Percentiles rank a stretch among this genome's conserved stretches.
Evolutionary conservation across 2,888 invertebrate species (phyloP).

Genomic region (Dioctria rufipes): DNA sequence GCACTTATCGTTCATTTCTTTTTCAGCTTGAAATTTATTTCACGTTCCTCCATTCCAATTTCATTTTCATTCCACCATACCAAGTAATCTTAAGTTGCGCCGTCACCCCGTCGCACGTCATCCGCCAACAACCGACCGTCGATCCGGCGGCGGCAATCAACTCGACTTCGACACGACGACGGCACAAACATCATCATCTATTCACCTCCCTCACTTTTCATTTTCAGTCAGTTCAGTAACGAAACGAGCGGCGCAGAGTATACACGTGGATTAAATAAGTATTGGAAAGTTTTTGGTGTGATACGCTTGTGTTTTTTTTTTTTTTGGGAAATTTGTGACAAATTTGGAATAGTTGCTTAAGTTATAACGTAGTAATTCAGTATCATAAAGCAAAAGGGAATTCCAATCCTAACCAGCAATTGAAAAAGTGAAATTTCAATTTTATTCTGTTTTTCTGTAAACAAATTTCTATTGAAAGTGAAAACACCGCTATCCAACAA

Average conservation of each 20-base stretch:
- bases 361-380: too few species aligned
- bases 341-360: not conserved
- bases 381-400: not conserved
- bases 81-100: too few species aligned
- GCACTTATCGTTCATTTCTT: too few species aligned
- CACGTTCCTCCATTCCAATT: too few species aligned
- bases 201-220: too few species aligned
- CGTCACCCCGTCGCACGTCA: too few species aligned
- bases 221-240: conserved; percentile 46
- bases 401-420: not conserved
- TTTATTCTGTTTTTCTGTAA: conserved; percentile 16
- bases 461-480: conserved; percentile 23
- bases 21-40: too few species aligned
- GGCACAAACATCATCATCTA: too few species aligned
- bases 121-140: too few species aligned
- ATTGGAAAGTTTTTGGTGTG: not conserved
- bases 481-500: conserved; percentile 1
- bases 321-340: conserved; percentile 13
- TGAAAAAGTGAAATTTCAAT: conserved; percentile 21
- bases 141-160: too few species aligned
- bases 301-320: not conserved
- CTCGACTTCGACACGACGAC: too few species aligned
- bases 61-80: too few species aligned
- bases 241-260: conserved; percentile 53
- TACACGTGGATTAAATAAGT: conserved; percentile 41